A percentile compares a stretch with the other conserved stretches of the same genome.
These are phyloP conservation scores for Drosophila micromelanica DNA, from an alignment of 1,140 invertebrate species.

Conservation along the genomic window DNA sequence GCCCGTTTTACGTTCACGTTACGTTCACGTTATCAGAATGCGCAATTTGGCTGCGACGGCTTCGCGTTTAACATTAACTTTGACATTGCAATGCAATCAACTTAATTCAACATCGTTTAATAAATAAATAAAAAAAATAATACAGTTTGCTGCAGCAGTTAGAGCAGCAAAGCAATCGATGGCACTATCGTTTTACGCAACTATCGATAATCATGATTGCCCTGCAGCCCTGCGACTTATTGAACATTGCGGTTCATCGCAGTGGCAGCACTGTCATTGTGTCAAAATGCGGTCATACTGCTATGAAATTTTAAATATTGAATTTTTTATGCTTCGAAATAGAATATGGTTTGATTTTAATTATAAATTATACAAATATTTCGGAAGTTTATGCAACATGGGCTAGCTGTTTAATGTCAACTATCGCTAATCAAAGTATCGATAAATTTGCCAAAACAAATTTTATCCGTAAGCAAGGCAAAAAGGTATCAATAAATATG, in stretches of 20 bases:
- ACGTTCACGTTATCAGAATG: constrained; percentile 48
- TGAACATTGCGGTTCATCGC: no score
- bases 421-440: background rate
- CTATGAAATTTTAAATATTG: no score
- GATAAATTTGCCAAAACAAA: background rate
- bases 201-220: constrained; percentile 17
- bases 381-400: no score
- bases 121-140: constrained; percentile 60
- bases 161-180: constrained; percentile 31
- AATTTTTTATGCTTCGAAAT: no score
- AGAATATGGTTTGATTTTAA: no score
- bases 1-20: constrained; percentile 43
- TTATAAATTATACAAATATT: no score
- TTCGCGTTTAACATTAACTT: constrained; percentile 42
- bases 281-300: background rate
- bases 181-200: constrained; percentile 28
- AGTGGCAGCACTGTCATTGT: background rate
- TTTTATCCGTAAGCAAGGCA: background rate
- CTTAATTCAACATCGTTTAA: constrained; percentile 59
- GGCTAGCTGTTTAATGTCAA: background rate
- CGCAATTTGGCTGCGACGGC: constrained; percentile 31
- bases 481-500: no score
- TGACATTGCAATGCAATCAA: constrained; percentile 56
- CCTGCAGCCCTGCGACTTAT: constrained; percentile 4
- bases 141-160: constrained; percentile 47